phyloP scores from a whole-genome alignment of 2,113 vertebrate species.

The Dromiciops gliroides region DNA sequence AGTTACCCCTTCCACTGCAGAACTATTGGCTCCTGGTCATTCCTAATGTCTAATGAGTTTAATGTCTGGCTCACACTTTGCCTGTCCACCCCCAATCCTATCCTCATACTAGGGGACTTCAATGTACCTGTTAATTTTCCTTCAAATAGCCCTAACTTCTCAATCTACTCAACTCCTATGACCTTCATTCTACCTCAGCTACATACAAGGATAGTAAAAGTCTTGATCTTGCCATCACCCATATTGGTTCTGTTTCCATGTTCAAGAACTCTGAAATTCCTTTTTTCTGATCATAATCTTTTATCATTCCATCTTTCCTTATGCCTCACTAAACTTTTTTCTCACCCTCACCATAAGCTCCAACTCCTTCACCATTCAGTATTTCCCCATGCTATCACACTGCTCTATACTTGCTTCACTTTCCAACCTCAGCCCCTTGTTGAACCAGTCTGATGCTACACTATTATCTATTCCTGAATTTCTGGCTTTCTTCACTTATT shows the following conservation, averaged over 20 bases:
- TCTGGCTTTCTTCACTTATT: not conserved
- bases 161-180: not conserved
- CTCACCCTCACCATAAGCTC: not conserved
- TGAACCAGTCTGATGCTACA: not conserved
- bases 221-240: not conserved
- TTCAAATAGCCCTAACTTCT: not conserved
- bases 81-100: not conserved
- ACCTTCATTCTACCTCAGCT: not conserved
- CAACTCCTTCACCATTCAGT: not conserved
- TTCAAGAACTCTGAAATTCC: not conserved
- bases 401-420: not conserved
- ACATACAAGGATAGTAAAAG: no score
- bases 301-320: not conserved
- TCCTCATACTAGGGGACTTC: not conserved
- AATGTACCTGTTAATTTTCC: not conserved
- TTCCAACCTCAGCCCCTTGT: not conserved
- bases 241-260: not conserved
- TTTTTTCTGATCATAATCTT: not conserved
- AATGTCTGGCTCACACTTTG: not conserved
- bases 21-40: not conserved
- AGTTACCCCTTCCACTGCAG: not conserved
- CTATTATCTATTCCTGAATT: not conserved
- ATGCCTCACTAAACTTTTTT: not conserved
- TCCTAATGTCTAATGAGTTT: not conserved
- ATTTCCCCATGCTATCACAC: not conserved